Evolutionary conservation across 1,140 invertebrate species (phyloP), one percentile per base, ranked within the genome.

Genomic region (Drosophila oshimai): DNA sequence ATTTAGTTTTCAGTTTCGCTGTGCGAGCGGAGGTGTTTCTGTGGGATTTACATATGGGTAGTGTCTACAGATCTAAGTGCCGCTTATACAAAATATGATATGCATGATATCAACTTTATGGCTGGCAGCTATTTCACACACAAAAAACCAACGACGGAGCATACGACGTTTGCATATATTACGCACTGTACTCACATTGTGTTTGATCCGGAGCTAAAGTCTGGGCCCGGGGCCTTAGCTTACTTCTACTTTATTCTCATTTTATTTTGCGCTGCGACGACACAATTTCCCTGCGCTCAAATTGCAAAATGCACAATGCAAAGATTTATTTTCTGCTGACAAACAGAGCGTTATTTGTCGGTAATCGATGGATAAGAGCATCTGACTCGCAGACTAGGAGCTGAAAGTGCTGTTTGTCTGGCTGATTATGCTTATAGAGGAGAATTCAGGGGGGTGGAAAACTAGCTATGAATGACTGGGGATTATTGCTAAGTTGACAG

Each of bases 291-390:
- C 47, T 50, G 28, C 24, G 54, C 55, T 69, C 46, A 57, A 72
- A 64, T 68, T 68, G 70, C 37, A 39, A 71, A 86, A 47, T 86
- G 79, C 80, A 87, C 81, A 86, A 87, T 86, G 81, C 76, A 87
- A 87, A 87, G 81, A 87, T 87, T 87, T 87, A 87, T 87, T 74
- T 77, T 87, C 20, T 87, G 81, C 81, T 87, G 81, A 87, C 81
- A 87, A 87, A 87, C 81, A 87, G 64, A 72, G 72, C 68, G 28
- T 65, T 81, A 68, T 74, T 76, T 87, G 72, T 58, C 60, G 54
- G 73, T 64, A 87, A 87, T 87, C 81, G 76, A 87, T 81, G 64
- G 76, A 73, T 74, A 58, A 74, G 74, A 67, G 70, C 69, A 64
- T 53, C 46, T 31, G 46, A 33, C 53, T 55, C 53, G 41, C 50